These are phyloP conservation scores for Calypte anna DNA, from an alignment of 2,113 vertebrate species.

Conservation along the genomic window DNA sequence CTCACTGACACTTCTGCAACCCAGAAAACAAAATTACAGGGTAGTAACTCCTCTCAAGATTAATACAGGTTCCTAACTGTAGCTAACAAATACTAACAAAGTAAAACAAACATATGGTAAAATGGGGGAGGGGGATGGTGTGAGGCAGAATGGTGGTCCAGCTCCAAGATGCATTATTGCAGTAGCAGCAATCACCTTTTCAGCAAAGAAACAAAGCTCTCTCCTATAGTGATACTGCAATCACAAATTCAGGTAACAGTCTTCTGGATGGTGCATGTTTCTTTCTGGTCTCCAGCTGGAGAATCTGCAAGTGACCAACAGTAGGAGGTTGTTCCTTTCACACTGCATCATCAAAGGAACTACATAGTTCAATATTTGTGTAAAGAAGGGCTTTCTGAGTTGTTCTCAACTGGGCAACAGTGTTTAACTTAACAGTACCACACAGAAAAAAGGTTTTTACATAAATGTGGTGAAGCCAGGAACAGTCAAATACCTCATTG, in stretches of 20 bases:
- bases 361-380: not conserved
- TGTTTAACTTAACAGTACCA: not conserved
- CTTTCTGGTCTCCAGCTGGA: not conserved
- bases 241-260: not conserved
- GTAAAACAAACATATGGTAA: not conserved
- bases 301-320: not conserved
- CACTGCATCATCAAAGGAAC: not conserved
- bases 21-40: not conserved
- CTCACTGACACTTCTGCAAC: not conserved
- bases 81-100: not conserved
- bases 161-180: not conserved
- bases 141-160: not conserved
- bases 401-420: not conserved
- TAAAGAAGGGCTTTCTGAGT: not conserved
- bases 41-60: not conserved
- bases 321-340: not conserved
- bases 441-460: too few relatives aligned
- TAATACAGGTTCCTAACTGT: not conserved
- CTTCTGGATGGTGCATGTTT: not conserved
- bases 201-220: not conserved
- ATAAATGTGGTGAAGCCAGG: not conserved
- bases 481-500: not conserved
- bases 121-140: accelerated
- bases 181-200: not conserved
- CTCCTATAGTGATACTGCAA: not conserved